Conservation (phyloP, 2,888 invertebrate species). For the Endomychus coccineus region DNA sequence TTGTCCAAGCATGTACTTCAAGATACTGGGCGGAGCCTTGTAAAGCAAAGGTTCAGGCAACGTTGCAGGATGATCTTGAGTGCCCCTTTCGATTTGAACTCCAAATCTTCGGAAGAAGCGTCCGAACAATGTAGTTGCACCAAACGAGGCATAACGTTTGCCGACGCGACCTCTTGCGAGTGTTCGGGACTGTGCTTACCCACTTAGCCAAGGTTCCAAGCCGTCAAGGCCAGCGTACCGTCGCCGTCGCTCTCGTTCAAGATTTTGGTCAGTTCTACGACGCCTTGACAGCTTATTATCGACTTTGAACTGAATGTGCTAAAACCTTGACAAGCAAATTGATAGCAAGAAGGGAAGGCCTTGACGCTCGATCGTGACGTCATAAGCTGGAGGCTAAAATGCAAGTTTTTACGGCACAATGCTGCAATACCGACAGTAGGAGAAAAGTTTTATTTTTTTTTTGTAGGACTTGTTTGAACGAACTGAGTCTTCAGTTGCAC, state of each 20-base stretch:
- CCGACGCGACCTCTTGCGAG: constrained; percentile 64
- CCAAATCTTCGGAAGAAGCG: constrained; percentile 62
- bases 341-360: too few relatives aligned
- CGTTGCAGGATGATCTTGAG: constrained; percentile 69
- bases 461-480: too few relatives aligned
- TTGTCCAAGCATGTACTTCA: constrained; percentile 75
- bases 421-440: too few relatives aligned
- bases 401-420: too few relatives aligned
- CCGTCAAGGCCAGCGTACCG: constrained; percentile 52
- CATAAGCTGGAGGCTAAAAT: too few relatives aligned
- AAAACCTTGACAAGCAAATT: too few relatives aligned
- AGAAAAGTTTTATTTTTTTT: too few relatives aligned
- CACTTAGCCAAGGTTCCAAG: constrained; percentile 77
- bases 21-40: constrained; percentile 65
- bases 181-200: constrained; percentile 78
- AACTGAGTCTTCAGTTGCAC: too few relatives aligned
- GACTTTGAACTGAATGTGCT: too few relatives aligned
- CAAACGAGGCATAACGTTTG: constrained; percentile 61
- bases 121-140: constrained; percentile 56
- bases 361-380: too few relatives aligned
- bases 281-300: constrained; percentile 67
- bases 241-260: constrained; percentile 48
- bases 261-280: constrained; percentile 48
- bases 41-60: constrained; percentile 69
- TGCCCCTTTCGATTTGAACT: constrained; percentile 58